A percentile compares a stretch with the other conserved stretches of the same genome.
Evolutionary conservation across 2,797 vertebrate species (phyloP).

Genomic region (Poeciliopsis infans): DNA sequence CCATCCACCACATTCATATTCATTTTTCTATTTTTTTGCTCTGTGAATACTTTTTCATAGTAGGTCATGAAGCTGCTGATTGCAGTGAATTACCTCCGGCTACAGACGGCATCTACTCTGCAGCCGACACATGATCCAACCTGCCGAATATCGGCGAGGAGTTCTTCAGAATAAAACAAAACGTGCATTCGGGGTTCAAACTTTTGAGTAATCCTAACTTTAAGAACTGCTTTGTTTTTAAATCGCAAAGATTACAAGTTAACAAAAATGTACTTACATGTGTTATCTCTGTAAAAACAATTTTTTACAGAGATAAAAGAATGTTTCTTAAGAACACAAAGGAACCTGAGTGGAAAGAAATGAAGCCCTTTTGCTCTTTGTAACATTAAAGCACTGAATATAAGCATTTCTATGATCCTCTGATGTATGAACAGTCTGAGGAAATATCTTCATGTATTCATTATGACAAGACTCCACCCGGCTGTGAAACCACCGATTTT

Average conservation of each 20-base stretch:
- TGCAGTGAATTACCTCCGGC: slow-evolving; percentile 18
- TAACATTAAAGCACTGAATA: background rate
- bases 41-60: background rate
- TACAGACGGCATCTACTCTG: slow-evolving; percentile 24
- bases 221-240: background rate
- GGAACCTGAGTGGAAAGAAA: background rate
- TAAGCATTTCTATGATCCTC: background rate
- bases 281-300: too few species aligned
- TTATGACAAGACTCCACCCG: background rate
- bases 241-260: background rate
- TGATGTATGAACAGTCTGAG: background rate
- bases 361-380: background rate
- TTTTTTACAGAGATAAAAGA: background rate
- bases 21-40: slow-evolving; percentile 7
- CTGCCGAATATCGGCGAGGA: background rate
- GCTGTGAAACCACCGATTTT: background rate
- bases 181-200: background rate
- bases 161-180: background rate
- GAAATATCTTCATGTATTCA: background rate
- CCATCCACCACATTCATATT: slow-evolving; percentile 13
- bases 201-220: background rate
- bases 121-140: slow-evolving; percentile 28
- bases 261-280: background rate
- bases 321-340: background rate
- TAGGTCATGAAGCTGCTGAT: slow-evolving; percentile 9